These are phyloP conservation scores for Coptodon bakossiorum DNA, from an alignment of 2,113 vertebrate species.

Conservation along the genomic window DNA sequence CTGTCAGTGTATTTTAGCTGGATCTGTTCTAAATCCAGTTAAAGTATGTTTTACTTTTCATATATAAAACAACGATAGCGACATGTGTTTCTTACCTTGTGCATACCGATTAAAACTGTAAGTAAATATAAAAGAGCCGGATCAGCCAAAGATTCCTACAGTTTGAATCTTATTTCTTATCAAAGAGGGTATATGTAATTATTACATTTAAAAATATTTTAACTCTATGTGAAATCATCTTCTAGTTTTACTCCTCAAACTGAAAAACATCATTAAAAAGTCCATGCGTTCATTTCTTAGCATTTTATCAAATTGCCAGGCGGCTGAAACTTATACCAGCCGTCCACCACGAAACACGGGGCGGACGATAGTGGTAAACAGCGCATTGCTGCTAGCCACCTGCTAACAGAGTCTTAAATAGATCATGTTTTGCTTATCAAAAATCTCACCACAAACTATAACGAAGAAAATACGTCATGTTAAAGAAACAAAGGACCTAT, in stretches of 20 bases:
- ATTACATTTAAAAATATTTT: background rate
- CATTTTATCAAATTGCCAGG: background rate
- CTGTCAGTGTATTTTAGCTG: background rate
- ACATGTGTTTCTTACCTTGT: background rate
- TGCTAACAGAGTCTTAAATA: background rate
- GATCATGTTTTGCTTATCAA: background rate
- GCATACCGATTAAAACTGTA: background rate
- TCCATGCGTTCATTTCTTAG: background rate
- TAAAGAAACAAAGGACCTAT: background rate
- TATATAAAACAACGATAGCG: accelerated
- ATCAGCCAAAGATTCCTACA: background rate
- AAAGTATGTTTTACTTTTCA: background rate
- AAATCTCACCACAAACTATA: accelerated
- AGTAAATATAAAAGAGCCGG: background rate
- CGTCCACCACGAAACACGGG: background rate
- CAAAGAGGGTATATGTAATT: background rate
- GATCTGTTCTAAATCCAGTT: background rate
- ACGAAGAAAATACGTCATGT: accelerated
- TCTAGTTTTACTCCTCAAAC: background rate
- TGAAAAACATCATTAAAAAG: background rate
- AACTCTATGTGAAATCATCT: accelerated
- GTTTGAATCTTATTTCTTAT: background rate
- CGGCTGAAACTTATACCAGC: accelerated
- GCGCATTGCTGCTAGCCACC: accelerated
- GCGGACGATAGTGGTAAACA: accelerated